Evolutionary conservation across 23 tunicate species (phyloP), one percentile per base, ranked within the genome.

Genomic region (Styela clava): DNA sequence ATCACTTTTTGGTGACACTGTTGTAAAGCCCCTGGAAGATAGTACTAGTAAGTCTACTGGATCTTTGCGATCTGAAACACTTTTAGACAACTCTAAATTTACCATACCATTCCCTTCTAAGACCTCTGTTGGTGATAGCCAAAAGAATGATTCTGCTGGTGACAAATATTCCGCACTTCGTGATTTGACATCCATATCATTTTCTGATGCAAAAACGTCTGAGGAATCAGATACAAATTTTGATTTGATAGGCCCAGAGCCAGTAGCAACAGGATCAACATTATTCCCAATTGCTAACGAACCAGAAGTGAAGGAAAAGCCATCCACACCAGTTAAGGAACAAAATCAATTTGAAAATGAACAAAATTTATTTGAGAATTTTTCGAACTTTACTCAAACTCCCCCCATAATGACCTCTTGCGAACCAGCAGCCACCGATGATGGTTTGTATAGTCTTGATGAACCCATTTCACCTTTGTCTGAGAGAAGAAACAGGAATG

Each of bases 381-480:
- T 44, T 12, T 7, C 56, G 12, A 5, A 12, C 9, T 5, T 0
- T 22, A 67, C 16, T 22, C 19, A 18, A 16, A 12, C 71, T 67
- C 24, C 24, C 0, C 71, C 71, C 16, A 67, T 16, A 18, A 18
- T 24, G 16, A 29, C 30, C 22, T 19, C 22, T 67, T 16, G n/a
- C 16, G 71, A 67, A 18, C 22, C 31, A 27, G 16, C 71, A 67
- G 31, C 5, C 12, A 7, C 77, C 16, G 35, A 71, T 32, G 77
- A 71, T 32, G 77, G 77, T 18, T 32, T 71, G 35, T 71, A 71
- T 71, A 35, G 29, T 30, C 37, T 71, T 3, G 77, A 71, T 32
- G 77, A 71, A 12, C 77, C 77, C 3, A 71, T 71, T 28, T 71
- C 77, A 22, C 77, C 77, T 5, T 16, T 71, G 34, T 26, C 23